Evolutionary conservation across 2,113 vertebrate species (phyloP).

Genomic region (Trichechus manatus): DNA sequence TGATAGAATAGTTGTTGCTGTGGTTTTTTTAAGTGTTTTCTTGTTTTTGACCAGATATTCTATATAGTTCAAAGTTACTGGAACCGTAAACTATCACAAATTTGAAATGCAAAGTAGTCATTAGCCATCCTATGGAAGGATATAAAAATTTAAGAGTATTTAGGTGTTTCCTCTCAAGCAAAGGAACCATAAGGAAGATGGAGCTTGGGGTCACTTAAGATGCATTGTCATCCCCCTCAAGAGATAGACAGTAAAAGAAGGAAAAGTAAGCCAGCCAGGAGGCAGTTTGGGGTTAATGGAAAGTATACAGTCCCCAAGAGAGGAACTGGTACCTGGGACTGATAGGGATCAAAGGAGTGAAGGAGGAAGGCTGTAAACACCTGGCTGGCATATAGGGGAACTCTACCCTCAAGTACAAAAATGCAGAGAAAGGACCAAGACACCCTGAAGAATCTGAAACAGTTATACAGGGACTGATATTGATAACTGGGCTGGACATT

Average conservation of each 20-base stretch:
- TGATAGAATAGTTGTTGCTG: background rate
- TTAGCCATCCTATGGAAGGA: background rate
- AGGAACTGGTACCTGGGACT: background rate
- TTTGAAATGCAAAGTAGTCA: slow-evolving; percentile 13
- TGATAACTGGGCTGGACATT: background rate
- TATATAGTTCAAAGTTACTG: slow-evolving; percentile 14
- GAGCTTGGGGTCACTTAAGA: background rate
- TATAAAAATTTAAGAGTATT: slow-evolving; percentile 21
- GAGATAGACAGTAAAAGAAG: background rate
- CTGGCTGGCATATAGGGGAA: background rate
- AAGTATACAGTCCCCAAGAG: background rate
- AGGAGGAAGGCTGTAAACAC: background rate
- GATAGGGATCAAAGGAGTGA: background rate
- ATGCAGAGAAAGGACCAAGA: background rate
- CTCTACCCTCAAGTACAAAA: background rate
- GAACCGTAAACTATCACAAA: background rate
- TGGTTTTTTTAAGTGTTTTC: slow-evolving; percentile 22
- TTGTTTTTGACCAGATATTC: background rate
- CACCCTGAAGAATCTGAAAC: background rate
- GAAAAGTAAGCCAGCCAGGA: background rate
- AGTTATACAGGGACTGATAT: background rate
- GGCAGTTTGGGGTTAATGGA: background rate
- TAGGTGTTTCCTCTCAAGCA: background rate
- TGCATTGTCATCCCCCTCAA: background rate
- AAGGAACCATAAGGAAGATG: background rate